Conservation (phyloP, 2,888 invertebrate species). For the Fragum whitleyi region DNA sequence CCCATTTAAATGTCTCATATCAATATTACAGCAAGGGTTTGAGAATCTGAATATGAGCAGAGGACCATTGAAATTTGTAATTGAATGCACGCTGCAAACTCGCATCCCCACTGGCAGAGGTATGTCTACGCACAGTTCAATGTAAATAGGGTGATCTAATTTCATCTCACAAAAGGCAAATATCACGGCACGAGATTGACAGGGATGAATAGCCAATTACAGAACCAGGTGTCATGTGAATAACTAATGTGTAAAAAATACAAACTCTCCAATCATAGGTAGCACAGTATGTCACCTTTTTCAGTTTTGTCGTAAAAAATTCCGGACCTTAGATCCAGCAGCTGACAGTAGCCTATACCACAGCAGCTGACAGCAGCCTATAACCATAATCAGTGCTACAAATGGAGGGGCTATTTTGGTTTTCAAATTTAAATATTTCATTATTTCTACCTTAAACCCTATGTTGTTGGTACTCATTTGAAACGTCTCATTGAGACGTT, state of each 20-base stretch:
- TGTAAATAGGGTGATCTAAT: conserved; percentile 27
- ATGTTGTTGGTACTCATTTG: too few species aligned
- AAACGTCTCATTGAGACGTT: too few species aligned
- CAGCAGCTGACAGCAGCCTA: too few species aligned
- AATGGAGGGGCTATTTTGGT: too few species aligned
- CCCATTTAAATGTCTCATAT: too few species aligned
- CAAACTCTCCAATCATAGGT: background rate
- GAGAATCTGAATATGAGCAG: background rate
- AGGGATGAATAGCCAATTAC: conserved; percentile 26
- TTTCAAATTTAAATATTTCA: too few species aligned
- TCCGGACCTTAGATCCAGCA: too few species aligned
- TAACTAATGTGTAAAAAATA: conserved; percentile 16
- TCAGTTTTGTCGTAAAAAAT: background rate
- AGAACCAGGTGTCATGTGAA: conserved; percentile 25
- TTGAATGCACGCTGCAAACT: conserved; percentile 27
- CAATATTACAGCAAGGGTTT: background rate
- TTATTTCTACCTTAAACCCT: too few species aligned
- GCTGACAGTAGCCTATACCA: too few species aligned
- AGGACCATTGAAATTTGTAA: conserved; percentile 10
- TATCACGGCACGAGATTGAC: conserved; percentile 15
- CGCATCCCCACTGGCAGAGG: background rate
- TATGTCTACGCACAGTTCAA: conserved; percentile 17
- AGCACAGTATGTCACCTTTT: background rate
- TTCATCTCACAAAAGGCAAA: conserved; percentile 21
- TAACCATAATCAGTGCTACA: too few species aligned